Evolutionary conservation across 2,888 invertebrate genomes (phyloP), one percentile per base, ranked within the genome.

Genomic region (Platypus cylindrus): DNA sequence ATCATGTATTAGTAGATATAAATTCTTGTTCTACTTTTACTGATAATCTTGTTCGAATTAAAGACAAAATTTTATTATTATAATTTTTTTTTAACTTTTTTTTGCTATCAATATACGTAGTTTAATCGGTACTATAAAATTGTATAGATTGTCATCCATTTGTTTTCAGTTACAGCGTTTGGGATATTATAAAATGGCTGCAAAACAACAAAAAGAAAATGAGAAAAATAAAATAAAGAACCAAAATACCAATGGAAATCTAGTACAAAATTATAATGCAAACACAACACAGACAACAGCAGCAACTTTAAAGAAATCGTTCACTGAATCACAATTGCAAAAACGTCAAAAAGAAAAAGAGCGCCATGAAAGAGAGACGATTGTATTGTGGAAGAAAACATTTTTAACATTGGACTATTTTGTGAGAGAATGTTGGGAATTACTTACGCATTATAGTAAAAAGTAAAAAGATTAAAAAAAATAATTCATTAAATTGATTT

Each of bases 341-440:
- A 44, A 38, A 22, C 30, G 26, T 17, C 40, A 40, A 25, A 59
- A 53, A 44, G 64, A 67, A 43, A 60, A 59, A 40, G 68, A 70
- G 43, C 62, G 61, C 51, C 55, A 71, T 57, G 79, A 82, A 61
- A 60, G 75, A 51, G 61, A 75, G 62, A 51, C 63, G 44, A 55
- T 86, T 45, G 85, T 89, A 43, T 62, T 91, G 45, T 87, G 87
- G 86, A 73, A 78, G 54, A 71, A 73, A 50, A 90, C 91, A 5
- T 48, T 87, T 41, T 71, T 68, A 51, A 89, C 89, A 2, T 54
- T 84, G 39, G 77, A 82, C 56, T 90, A 84, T 65, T 86, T 82
- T 65, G 61, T 71, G 51, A 70, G 73, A 53, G 89, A 91, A 68
- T 64, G 79, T 45, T 62, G 71, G 38, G 67, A 74, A 53, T 66